phyloP scores from a whole-genome alignment of 2,113 vertebrate genomes.

The Rhinoderma darwinii region DNA sequence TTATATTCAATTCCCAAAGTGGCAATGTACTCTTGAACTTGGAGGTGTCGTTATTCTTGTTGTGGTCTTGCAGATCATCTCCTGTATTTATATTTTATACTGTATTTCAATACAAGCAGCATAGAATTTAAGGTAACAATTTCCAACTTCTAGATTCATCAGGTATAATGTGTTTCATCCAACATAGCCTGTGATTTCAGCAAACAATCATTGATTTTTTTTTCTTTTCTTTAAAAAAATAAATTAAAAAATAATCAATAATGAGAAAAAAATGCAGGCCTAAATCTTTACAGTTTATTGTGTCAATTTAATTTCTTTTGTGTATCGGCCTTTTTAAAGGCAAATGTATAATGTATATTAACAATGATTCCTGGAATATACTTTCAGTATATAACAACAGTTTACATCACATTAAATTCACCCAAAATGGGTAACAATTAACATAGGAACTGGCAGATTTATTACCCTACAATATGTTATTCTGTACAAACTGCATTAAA shows the following conservation, averaged over 20 bases:
- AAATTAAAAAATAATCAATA: constrained; percentile 73
- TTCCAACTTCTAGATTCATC: constrained; percentile 23
- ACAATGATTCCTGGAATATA: constrained; percentile 67
- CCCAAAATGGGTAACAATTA: constrained; percentile 43
- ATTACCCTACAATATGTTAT: constrained; percentile 61
- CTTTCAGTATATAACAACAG: constrained; percentile 51
- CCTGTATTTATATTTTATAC: constrained; percentile 11
- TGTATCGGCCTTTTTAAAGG: constrained; percentile 70
- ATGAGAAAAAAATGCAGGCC: constrained; percentile 73
- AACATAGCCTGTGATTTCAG: neutral
- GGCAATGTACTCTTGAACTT: constrained; percentile 48
- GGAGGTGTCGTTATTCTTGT: constrained; percentile 37
- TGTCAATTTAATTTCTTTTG: constrained; percentile 71
- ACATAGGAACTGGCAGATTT: constrained; percentile 57
- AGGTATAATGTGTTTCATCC: neutral
- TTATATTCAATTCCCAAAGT: constrained; percentile 45
- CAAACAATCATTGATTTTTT: constrained; percentile 22
- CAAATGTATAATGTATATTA: constrained; percentile 71
- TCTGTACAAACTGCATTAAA: constrained; percentile 60
- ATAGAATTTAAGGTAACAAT: neutral
- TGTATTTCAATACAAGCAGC: neutral
- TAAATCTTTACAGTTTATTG: constrained; percentile 84
- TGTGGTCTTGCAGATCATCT: constrained; percentile 33
- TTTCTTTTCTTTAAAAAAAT: constrained; percentile 63
- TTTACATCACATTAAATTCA: constrained; percentile 37